Evolutionary conservation across 1,140 invertebrate species (phyloP).

Genomic region (Drosophila tsacasi): DNA sequence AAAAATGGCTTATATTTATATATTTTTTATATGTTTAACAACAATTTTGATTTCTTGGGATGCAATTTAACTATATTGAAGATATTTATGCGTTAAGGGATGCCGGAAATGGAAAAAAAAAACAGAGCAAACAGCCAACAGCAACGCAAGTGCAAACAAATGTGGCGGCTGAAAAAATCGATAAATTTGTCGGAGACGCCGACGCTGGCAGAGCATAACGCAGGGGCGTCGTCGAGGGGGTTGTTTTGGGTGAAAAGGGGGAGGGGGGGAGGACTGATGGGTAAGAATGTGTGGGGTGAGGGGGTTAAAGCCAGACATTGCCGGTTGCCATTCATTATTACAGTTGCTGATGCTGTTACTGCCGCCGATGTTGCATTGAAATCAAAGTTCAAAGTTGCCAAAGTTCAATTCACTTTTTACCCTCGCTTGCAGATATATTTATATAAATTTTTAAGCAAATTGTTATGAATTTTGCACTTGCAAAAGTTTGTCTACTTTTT

Average conservation of each 20-base stretch:
- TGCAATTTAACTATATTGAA: constrained; percentile 34
- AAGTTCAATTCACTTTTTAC: constrained; percentile 63
- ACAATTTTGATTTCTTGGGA: constrained; percentile 20
- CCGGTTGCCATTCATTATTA: constrained; percentile 48
- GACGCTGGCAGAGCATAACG: constrained; percentile 38
- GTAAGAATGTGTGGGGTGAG: neutral
- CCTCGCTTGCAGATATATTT: constrained; percentile 14
- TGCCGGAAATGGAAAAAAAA: constrained; percentile 13
- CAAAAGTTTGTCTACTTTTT: constrained; percentile 24
- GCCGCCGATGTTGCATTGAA: constrained; percentile 28
- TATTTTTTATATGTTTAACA: neutral
- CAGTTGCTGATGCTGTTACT: constrained; percentile 32
- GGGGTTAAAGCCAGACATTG: constrained; percentile 49
- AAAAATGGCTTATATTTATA: constrained; percentile 15
- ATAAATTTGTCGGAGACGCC: constrained; percentile 68
- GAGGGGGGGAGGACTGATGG: neutral
- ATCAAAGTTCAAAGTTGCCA: constrained; percentile 65
- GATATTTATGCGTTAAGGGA: constrained; percentile 27
- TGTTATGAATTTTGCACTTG: constrained; percentile 37
- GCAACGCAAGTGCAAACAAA: constrained; percentile 53
- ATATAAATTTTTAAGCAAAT: constrained; percentile 38
- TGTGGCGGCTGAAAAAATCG: constrained; percentile 71
- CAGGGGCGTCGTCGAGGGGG: constrained; percentile 45
- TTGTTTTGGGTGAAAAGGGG: constrained; percentile 7
- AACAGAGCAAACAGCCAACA: constrained; percentile 25